Percentiles rank a stretch among this genome's conserved stretches.
Evolutionary conservation across 2,797 vertebrate genomes (phyloP).

Genomic region (Arnoldichthys spilopterus): DNA sequence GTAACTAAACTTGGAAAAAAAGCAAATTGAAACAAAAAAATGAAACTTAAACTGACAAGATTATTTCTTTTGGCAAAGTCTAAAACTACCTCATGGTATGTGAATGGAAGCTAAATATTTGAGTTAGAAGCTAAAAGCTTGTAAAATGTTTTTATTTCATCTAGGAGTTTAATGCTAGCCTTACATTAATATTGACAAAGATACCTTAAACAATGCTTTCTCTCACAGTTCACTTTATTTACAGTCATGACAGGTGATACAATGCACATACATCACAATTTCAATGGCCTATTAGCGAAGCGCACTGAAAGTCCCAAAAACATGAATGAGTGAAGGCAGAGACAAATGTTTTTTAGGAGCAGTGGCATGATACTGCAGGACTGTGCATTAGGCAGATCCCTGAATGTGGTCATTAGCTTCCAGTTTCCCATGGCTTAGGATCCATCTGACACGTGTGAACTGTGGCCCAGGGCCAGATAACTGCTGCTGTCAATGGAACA

Average conservation of each 20-base stretch:
- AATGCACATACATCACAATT: not conserved
- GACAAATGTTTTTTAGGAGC: slow-evolving; percentile 52
- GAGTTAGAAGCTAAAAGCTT: no score
- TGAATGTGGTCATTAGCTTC: slow-evolving; percentile 70
- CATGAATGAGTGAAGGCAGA: not conserved
- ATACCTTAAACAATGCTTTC: no score
- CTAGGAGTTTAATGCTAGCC: no score
- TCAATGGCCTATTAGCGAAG: not conserved
- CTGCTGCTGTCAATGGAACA: slow-evolving; percentile 57
- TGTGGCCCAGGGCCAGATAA: slow-evolving; percentile 70
- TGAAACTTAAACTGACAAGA: no score
- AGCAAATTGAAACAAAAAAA: no score
- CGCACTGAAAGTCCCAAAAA: not conserved
- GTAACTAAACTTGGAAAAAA: no score
- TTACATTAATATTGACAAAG: no score
- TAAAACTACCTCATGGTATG: no score
- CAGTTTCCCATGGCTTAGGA: slow-evolving; percentile 74
- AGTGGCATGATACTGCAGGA: slow-evolving; percentile 52
- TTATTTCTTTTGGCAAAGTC: no score
- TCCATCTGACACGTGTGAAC: slow-evolving; percentile 73
- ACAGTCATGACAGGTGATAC: not conserved
- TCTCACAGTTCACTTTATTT: slow-evolving; percentile 24
- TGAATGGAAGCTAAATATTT: no score
- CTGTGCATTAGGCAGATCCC: slow-evolving; percentile 57
- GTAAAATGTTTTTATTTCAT: no score